A percentile compares a stretch with the other conserved stretches of the same genome.
phyloP scores from a whole-genome alignment of 2,113 vertebrate species.

The Felis chaus region DNA sequence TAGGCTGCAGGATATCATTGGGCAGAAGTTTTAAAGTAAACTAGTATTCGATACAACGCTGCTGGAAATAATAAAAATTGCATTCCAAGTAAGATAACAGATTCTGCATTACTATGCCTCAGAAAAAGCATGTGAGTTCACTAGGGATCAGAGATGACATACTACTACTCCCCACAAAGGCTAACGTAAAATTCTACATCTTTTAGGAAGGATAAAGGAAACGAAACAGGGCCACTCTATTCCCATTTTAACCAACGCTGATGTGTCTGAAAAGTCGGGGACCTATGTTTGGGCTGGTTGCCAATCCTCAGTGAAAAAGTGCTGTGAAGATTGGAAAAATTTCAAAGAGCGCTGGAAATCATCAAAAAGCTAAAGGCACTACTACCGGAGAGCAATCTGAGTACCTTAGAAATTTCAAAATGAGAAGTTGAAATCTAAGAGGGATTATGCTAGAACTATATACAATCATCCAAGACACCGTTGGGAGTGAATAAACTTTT shows the following conservation, averaged over 20 bases:
- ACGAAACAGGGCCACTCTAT: neutral
- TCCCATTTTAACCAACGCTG: neutral
- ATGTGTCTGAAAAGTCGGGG: neutral
- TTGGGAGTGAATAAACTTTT: neutral
- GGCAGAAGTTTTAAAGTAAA: constrained; percentile 28
- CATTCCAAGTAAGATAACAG: neutral
- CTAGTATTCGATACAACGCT: neutral
- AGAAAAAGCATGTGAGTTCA: neutral
- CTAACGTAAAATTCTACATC: neutral
- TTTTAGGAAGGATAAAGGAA: neutral
- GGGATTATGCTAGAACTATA: neutral
- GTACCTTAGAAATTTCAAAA: neutral
- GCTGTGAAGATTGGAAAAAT: neutral
- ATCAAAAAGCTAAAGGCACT: neutral
- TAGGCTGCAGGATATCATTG: neutral
- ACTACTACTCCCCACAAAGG: neutral
- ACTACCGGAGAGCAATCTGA: neutral
- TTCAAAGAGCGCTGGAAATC: neutral
- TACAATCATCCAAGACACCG: neutral
- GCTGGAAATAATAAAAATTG: neutral
- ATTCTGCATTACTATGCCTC: neutral
- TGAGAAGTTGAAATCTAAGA: neutral
- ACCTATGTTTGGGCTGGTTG: neutral
- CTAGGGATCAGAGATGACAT: neutral
- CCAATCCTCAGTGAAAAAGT: neutral